Conservation (phyloP, 2,113 vertebrate genomes). For the Erythrocercus mccallii region DNA sequence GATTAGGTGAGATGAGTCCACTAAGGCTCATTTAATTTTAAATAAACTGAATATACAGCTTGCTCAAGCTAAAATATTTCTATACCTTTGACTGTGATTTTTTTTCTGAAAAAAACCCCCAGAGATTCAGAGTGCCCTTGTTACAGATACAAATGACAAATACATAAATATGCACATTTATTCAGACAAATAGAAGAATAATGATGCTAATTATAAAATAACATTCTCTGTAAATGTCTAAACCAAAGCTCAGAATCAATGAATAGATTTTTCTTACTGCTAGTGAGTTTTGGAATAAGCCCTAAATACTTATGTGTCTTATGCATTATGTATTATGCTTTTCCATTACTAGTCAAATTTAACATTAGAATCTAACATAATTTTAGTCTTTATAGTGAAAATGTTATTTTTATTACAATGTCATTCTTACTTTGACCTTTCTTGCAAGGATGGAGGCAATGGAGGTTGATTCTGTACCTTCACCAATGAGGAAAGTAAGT, state of each 20-base stretch:
- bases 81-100: background rate
- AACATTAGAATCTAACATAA: background rate
- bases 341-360: background rate
- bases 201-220: background rate
- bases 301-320: background rate
- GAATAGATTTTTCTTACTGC: background rate
- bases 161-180: background rate
- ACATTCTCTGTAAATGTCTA: background rate
- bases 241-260: background rate
- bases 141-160: background rate
- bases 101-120: background rate
- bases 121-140: background rate
- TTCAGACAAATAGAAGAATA: background rate
- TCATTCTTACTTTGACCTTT: background rate
- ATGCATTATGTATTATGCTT: background rate
- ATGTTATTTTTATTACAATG: background rate
- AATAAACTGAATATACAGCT: background rate
- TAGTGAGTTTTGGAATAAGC: background rate
- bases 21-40: background rate
- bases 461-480: constrained; percentile 63
- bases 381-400: background rate
- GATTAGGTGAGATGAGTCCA: background rate
- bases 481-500: constrained; percentile 65
- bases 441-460: constrained; percentile 51
- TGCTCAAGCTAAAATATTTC: background rate